phyloP scores from a whole-genome alignment of 2,888 invertebrate species.

The Galeruca laticollis region DNA sequence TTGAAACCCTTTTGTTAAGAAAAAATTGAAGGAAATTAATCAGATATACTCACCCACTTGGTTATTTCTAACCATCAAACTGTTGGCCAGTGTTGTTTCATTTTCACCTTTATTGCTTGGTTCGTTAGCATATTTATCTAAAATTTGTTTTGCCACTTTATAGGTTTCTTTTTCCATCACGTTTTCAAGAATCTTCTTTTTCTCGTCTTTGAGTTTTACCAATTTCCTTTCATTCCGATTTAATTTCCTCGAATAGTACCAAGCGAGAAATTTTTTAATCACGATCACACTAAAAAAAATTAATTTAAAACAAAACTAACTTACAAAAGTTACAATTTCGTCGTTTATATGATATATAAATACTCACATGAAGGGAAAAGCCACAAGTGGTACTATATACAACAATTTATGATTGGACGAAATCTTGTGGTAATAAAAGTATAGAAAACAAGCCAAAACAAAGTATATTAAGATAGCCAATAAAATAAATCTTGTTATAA shows the following conservation, averaged over 20 bases:
- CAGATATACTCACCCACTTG: constrained; percentile 19
- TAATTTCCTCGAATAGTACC: constrained; percentile 89
- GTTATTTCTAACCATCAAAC: constrained; percentile 5
- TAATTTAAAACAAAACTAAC: constrained; percentile 9
- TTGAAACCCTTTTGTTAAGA: no score
- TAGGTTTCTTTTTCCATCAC: constrained; percentile 99
- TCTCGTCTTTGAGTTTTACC: constrained; percentile 79
- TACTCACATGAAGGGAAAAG: constrained; percentile 85
- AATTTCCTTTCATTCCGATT: constrained; percentile 82
- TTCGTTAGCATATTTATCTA: constrained; percentile 86
- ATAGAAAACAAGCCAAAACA: constrained; percentile 80
- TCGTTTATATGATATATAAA: not conserved
- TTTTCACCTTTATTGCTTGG: constrained; percentile 43
- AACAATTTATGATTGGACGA: constrained; percentile 80
- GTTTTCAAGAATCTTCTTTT: constrained; percentile 90
- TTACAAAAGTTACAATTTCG: no score
- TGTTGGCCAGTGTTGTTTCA: constrained; percentile 26
- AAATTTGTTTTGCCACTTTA: constrained; percentile 90
- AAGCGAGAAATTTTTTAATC: constrained; percentile 84
- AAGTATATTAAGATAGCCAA: constrained; percentile 75
- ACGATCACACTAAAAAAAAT: constrained; percentile 49
- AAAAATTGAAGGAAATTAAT: no score
- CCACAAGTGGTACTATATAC: constrained; percentile 82
- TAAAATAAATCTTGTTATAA: constrained; percentile 80
- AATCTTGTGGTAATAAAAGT: constrained; percentile 84